Percentiles rank a stretch among this genome's conserved stretches.
phyloP scores from a whole-genome alignment of 2,113 vertebrate species.

The Chamaetylas fuelleborni region DNA sequence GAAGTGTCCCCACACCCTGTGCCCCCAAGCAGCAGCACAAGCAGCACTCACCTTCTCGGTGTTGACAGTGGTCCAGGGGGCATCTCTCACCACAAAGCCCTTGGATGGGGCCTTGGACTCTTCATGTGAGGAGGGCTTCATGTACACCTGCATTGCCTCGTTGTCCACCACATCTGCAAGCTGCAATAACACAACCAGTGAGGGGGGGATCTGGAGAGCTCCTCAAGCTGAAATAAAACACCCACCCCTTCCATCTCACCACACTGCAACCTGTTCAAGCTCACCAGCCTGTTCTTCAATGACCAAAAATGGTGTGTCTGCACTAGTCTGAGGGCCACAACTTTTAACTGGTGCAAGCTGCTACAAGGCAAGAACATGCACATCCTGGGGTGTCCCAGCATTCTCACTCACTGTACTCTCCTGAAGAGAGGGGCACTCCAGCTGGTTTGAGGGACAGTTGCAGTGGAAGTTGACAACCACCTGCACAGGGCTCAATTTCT shows the following conservation, averaged over 20 bases:
- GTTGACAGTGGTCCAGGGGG: constrained; percentile 87
- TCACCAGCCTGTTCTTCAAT: neutral
- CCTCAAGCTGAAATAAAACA: neutral
- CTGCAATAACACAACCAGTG: constrained; percentile 58
- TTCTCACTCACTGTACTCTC: neutral
- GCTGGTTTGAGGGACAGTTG: neutral
- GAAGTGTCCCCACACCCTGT: neutral
- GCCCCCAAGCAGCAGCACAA: neutral
- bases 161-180: constrained; percentile 92
- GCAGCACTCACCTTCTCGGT: constrained; percentile 87
- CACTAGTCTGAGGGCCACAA: neutral
- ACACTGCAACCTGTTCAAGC: neutral
- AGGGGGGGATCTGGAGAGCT: neutral
- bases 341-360: neutral
- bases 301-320: neutral
- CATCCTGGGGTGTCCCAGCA: neutral
- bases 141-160: constrained; percentile 88
- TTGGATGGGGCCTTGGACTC: constrained; percentile 89
- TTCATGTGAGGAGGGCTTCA: constrained; percentile 83
- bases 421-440: neutral
- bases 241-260: neutral
- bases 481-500: neutral
- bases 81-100: constrained; percentile 97
- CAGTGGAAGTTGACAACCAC: neutral
- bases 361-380: neutral